Evolutionary conservation across 1,140 invertebrate genomes (phyloP).

Genomic region (Brachionus calyciflorus): DNA sequence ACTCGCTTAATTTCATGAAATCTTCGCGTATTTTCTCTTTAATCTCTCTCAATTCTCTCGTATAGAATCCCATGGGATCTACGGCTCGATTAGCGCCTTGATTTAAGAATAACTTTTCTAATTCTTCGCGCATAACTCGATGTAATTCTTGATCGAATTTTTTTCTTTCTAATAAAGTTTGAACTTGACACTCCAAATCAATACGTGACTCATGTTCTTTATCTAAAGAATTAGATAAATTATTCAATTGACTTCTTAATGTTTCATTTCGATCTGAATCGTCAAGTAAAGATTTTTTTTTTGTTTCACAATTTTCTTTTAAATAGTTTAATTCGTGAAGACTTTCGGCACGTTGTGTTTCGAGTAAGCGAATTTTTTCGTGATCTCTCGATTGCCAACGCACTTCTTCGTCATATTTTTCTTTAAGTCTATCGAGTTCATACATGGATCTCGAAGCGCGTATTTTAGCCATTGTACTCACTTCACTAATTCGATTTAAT

Average conservation of each 20-base stretch:
- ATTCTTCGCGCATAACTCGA: conserved; percentile 27
- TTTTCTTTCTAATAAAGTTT: conserved; percentile 38
- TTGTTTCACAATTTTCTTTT: conserved; percentile 31
- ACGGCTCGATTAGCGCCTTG: background rate
- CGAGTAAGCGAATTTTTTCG: conserved; percentile 39
- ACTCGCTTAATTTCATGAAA: conserved; percentile 31
- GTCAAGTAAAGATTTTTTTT: background rate
- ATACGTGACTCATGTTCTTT: conserved; percentile 14
- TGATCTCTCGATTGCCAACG: conserved; percentile 7
- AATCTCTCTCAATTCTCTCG: background rate
- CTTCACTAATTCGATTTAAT: conserved; percentile 23
- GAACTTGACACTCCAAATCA: conserved; percentile 38
- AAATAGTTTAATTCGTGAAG: conserved; percentile 36
- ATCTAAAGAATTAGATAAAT: background rate
- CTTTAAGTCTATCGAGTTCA: conserved; percentile 12
- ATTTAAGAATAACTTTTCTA: background rate
- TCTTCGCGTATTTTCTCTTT: conserved; percentile 31
- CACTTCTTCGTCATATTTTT: conserved; percentile 24
- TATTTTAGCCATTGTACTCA: conserved; percentile 37
- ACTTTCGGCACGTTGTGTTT: conserved; percentile 26
- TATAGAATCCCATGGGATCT: conserved; percentile 13
- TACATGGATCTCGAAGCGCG: conserved; percentile 31
- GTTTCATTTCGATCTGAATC: conserved; percentile 14
- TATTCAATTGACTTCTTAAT: background rate
- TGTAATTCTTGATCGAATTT: conserved; percentile 40